phyloP scores from a whole-genome alignment of 2,113 vertebrate species.

The Diglossa brunneiventris region DNA sequence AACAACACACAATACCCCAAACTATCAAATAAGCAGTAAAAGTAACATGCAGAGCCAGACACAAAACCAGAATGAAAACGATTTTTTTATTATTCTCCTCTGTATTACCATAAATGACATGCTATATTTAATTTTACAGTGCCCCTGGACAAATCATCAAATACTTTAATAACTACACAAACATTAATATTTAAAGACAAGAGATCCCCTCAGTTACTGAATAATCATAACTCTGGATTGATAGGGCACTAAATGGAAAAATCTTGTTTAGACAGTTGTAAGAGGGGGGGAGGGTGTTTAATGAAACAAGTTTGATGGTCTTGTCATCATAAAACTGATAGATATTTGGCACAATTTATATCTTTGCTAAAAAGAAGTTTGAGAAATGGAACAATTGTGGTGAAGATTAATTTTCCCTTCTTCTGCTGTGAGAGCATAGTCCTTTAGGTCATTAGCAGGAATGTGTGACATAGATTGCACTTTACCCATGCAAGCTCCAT shows the following conservation, averaged over 20 bases:
- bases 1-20: conserved; percentile 30
- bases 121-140: conserved; percentile 73
- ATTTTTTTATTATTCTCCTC: conserved; percentile 57
- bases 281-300: conserved; percentile 60
- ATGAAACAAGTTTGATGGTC: conserved; percentile 71
- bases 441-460: conserved; percentile 49
- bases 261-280: conserved; percentile 72
- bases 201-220: conserved; percentile 58
- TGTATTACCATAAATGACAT: conserved; percentile 67
- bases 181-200: conserved; percentile 77
- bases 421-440: conserved; percentile 28
- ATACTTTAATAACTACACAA: conserved; percentile 76
- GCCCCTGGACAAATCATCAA: conserved; percentile 69
- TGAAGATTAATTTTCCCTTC: conserved; percentile 50
- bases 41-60: conserved; percentile 31
- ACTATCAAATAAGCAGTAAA: conserved; percentile 45
- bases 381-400: conserved; percentile 66
- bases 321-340: conserved; percentile 71
- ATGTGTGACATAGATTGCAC: conserved; percentile 6
- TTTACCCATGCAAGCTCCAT: background rate
- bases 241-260: conserved; percentile 70
- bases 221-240: conserved; percentile 69
- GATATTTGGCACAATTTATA: conserved; percentile 71
- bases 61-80: conserved; percentile 56
- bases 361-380: conserved; percentile 70